A percentile compares a stretch with the other conserved stretches of the same genome.
phyloP scores from a whole-genome alignment of 2,113 vertebrate species.

The Sialia sialis region DNA sequence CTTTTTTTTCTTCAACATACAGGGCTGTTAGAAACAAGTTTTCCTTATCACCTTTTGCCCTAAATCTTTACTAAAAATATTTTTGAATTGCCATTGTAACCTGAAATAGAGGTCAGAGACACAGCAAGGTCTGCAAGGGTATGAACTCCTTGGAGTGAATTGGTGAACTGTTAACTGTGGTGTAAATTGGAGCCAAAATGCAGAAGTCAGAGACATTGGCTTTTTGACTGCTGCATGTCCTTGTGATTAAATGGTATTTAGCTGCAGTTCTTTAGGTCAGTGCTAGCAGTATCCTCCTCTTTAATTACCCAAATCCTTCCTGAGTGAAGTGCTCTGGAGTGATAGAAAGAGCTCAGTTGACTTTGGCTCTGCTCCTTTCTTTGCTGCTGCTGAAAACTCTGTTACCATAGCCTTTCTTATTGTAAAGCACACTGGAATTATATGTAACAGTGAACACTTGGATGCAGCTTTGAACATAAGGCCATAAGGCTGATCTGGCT shows the following conservation, averaged over 20 bases:
- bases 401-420: not conserved
- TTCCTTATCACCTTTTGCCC: not conserved
- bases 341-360: not conserved
- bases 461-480: not conserved
- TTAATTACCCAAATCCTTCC: not conserved
- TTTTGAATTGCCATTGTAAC: not conserved
- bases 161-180: not conserved
- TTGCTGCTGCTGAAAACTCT: not conserved
- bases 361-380: not conserved
- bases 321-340: not conserved
- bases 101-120: not conserved
- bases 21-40: not conserved
- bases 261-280: not conserved
- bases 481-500: not conserved
- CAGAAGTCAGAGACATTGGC: not conserved
- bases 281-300: not conserved
- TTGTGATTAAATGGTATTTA: not conserved
- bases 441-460: not conserved
- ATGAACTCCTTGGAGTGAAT: not conserved
- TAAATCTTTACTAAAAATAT: not conserved
- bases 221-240: not conserved
- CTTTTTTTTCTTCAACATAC: not conserved
- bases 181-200: not conserved
- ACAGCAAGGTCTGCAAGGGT: not conserved
- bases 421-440: not conserved